Evolutionary conservation across 2,888 invertebrate species (phyloP).

Genomic region (Heliconius charithonia): DNA sequence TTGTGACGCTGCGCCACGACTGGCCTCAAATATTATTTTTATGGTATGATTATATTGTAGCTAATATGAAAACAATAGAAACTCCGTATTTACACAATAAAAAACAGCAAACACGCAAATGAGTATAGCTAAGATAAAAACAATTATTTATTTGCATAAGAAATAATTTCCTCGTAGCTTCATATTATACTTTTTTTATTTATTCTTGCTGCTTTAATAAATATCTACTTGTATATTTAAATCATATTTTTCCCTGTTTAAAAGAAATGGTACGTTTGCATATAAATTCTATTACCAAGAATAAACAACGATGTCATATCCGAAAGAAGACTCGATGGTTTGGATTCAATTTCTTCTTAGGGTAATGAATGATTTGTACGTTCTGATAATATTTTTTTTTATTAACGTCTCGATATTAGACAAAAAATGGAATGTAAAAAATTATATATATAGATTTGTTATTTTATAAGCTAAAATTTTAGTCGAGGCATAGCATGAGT

Average conservation of each 20-base stretch:
- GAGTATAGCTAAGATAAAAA: neutral
- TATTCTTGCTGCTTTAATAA: slow-evolving; percentile 5
- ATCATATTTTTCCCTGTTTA: neutral
- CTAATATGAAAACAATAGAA: too few species aligned
- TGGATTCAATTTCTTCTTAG: neutral
- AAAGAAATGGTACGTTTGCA: neutral
- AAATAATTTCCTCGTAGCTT: neutral
- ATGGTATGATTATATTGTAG: neutral
- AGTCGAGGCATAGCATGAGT: too few species aligned
- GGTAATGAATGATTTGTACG: too few species aligned
- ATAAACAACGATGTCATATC: neutral
- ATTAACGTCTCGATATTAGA: neutral
- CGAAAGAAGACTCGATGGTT: neutral
- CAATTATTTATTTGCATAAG: slow-evolving; percentile 1
- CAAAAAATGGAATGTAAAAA: neutral
- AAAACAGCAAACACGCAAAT: too few species aligned
- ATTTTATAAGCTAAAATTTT: too few species aligned
- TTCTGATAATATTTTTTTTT: too few species aligned
- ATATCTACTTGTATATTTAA: neutral
- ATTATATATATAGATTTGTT: too few species aligned
- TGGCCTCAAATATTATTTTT: too few species aligned
- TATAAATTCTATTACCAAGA: neutral
- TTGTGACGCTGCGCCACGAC: too few species aligned
- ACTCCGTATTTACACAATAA: too few species aligned
- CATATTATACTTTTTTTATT: neutral